phyloP scores from a whole-genome alignment of 1,140 invertebrate genomes.

The Proctacanthus coquilletti region DNA sequence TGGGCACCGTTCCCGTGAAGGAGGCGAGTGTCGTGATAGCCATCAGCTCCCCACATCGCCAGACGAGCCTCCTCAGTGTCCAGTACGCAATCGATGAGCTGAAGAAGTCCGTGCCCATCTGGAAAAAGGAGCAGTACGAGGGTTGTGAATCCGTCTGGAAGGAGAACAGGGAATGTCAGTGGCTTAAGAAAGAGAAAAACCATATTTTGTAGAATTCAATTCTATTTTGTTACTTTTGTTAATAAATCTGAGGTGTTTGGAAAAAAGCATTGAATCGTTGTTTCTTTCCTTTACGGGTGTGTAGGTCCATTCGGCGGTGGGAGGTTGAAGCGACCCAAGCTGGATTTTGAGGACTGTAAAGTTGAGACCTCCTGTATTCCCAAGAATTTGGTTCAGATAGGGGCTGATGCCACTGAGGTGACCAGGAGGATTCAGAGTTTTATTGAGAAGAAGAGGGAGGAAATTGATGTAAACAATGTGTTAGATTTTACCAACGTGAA shows the following conservation, averaged over 20 bases:
- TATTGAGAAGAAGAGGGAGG: conserved; percentile 42
- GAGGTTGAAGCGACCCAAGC: conserved; percentile 4
- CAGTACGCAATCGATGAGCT: conserved; percentile 70
- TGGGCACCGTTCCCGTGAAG: conserved; percentile 70
- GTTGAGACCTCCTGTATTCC: conserved; percentile 27
- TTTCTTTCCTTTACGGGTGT: background rate
- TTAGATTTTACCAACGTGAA: conserved; percentile 43
- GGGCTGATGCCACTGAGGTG: conserved; percentile 35
- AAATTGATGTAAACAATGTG: conserved; percentile 47
- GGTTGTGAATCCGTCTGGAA: conserved; percentile 47
- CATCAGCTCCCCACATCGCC: conserved; percentile 72
- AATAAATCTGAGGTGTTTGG: background rate
- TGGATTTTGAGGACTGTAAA: conserved; percentile 18
- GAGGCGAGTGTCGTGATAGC: conserved; percentile 86
- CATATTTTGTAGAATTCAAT: background rate
- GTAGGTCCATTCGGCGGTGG: background rate
- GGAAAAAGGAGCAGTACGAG: conserved; percentile 90
- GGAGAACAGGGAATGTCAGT: conserved; percentile 63
- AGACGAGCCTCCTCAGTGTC: conserved; percentile 67
- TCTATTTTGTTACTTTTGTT: background rate
- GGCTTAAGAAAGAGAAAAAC: conserved; percentile 32
- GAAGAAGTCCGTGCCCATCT: conserved; percentile 82
- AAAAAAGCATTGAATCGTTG: background rate
- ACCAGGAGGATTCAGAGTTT: conserved; percentile 41
- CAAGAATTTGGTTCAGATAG: conserved; percentile 39